phyloP scores from a whole-genome alignment of 2,113 vertebrate species.

The Grammomys surdaster region DNA sequence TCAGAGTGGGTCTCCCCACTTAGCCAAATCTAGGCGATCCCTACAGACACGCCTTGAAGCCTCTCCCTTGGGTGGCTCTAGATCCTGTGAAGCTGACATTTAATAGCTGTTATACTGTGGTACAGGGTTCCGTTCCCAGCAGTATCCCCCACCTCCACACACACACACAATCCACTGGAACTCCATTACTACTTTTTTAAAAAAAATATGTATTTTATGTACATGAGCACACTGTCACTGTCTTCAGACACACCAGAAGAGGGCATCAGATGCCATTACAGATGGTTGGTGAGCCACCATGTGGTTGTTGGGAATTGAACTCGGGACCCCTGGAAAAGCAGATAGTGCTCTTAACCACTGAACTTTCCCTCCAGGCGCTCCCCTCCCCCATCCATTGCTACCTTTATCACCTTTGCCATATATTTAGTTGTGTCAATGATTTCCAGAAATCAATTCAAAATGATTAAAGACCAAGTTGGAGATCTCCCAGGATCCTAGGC shows the following conservation, averaged over 20 bases:
- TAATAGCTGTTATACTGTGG: not conserved
- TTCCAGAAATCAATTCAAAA: slow-evolving; percentile 31
- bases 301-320: too few species aligned
- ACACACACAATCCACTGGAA: not conserved
- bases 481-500: not conserved
- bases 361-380: not conserved
- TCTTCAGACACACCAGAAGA: too few species aligned
- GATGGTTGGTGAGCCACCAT: too few species aligned
- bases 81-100: too few species aligned
- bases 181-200: too few species aligned
- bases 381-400: not conserved
- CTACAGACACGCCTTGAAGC: not conserved
- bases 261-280: too few species aligned
- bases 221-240: too few species aligned
- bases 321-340: too few species aligned
- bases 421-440: not conserved
- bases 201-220: too few species aligned
- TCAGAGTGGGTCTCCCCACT: not conserved
- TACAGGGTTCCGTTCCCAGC: not conserved
- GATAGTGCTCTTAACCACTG: too few species aligned
- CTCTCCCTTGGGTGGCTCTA: not conserved
- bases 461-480: not conserved
- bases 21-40: not conserved
- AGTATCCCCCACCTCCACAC: too few species aligned
- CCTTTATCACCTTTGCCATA: not conserved